Percentiles rank a stretch among this genome's conserved stretches.
Evolutionary conservation across 2,797 vertebrate species (phyloP).

Genomic region (Neoniphon sammara): DNA sequence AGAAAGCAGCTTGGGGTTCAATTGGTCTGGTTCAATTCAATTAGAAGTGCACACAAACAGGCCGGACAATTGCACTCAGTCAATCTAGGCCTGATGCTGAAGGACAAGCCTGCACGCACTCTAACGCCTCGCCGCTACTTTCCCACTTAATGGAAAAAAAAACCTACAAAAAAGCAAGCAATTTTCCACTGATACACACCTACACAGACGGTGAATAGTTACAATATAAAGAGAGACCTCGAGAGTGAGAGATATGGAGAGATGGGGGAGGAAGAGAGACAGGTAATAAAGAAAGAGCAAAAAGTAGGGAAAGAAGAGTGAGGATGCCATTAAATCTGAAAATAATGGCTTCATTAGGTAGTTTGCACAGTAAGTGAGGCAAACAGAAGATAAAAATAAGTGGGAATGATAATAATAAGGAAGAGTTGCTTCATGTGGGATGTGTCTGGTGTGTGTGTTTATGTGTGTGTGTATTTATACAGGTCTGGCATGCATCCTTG

Average conservation of each 20-base stretch:
- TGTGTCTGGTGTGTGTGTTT: constrained; percentile 19
- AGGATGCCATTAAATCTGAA: constrained; percentile 18
- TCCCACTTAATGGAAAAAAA: constrained; percentile 40
- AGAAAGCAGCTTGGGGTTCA: constrained; percentile 65
- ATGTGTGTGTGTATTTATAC: background rate
- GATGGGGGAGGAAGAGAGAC: background rate
- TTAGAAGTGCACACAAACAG: constrained; percentile 73
- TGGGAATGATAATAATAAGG: constrained; percentile 34
- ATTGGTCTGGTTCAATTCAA: constrained; percentile 73
- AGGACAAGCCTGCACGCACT: constrained; percentile 53
- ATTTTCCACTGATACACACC: constrained; percentile 59
- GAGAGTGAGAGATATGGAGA: constrained; percentile 29
- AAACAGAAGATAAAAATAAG: constrained; percentile 34
- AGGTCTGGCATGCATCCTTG: background rate
- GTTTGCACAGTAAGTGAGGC: constrained; percentile 29
- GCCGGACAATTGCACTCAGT: constrained; percentile 58
- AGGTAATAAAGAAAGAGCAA: constrained; percentile 31
- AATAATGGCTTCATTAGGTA: constrained; percentile 45
- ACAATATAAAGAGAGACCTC: constrained; percentile 24
- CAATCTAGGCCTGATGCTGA: constrained; percentile 57
- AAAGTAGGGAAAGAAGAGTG: background rate
- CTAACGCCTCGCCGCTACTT: constrained; percentile 54
- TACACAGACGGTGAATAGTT: constrained; percentile 56
- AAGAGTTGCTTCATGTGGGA: background rate
- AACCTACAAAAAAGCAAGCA: constrained; percentile 39